Base-by-base conservation (phyloP, 2,888 invertebrate genomes). In the Caenorhabditis angaria region DNA sequence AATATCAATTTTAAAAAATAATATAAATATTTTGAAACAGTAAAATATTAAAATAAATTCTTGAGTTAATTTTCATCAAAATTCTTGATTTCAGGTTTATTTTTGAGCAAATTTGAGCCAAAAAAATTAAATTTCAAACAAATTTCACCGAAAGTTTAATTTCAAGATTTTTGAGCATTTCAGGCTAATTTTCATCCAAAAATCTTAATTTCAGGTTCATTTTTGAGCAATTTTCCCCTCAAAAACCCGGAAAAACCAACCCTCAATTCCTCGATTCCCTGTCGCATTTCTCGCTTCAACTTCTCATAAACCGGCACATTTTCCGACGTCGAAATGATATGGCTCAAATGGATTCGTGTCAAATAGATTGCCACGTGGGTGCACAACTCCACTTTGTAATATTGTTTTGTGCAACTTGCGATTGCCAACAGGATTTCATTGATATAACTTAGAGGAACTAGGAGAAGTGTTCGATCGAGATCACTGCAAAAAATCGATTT, bases 391-490 rank as follows among this genome's bases (percentile, higher is more conserved):
- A 91, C 90, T 67, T 90, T 89, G 88, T 93, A 92, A 35, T 92
- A 91, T 70, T 91, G 90, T 54, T 90, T 90, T 12, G 94, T 89
- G 64, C 95, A 89, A 6, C 89, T 87, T 0, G 93, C 92, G 71
- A 96, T 88, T 83, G 92, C 90, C 66, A 91, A 90, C 0, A 97
- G 89, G 57, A 97, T 90, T 60, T 93, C 92, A 84, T 92, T 92
- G 1, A 94, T 94, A 61, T 92, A 91, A 59, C 92, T 91, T 87
- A 95, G 94, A 1, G 96, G 94, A 53, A 97, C 89, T 14, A 95
- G 90, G 0, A 96, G 89, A 0, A 97, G 89, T 0, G 94, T 91
- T 88, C 95, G 94, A 88, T 97, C 95, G 71, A 97, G 89, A 87
- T 97, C 95, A 87, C 96, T 94, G 89, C 66, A 76, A 59, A 6